Evolutionary conservation across 64 coral and sea anemone species (phyloP).

Genomic region (Montipora efflorescens): DNA sequence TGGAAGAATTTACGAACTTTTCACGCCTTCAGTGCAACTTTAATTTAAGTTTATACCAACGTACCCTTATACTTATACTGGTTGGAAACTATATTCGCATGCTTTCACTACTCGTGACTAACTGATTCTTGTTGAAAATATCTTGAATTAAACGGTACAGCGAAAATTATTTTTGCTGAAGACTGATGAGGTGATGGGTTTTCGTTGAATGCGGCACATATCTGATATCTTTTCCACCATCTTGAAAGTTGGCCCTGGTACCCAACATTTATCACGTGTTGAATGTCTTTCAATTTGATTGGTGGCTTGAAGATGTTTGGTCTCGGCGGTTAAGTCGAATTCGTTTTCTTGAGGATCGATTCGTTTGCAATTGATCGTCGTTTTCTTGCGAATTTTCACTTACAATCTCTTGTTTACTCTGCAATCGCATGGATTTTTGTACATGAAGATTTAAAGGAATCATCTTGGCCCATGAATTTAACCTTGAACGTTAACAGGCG

Average conservation of each 20-base stretch:
- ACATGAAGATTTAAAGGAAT: neutral
- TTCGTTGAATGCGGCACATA: too few species aligned
- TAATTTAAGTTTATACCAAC: too few species aligned
- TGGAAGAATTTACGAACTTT: too few species aligned
- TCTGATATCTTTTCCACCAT: neutral
- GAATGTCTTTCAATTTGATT: neutral
- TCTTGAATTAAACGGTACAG: too few species aligned
- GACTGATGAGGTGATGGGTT: too few species aligned
- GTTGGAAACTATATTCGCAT: too few species aligned
- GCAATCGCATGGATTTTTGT: neutral
- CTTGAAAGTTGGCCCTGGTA: neutral
- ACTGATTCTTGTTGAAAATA: too few species aligned
- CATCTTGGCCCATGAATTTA: neutral
- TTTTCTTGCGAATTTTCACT: neutral
- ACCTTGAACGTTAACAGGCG: neutral
- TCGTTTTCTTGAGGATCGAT: neutral
- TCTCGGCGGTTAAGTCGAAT: neutral
- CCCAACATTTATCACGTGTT: neutral
- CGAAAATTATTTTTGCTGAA: too few species aligned
- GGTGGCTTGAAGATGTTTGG: neutral
- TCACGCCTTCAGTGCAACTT: too few species aligned
- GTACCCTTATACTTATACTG: too few species aligned
- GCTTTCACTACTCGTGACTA: too few species aligned
- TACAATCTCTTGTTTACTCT: neutral
- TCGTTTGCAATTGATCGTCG: neutral